Base-by-base conservation (phyloP, 2,113 vertebrate genomes). In the Coracopsis vasa region DNA sequence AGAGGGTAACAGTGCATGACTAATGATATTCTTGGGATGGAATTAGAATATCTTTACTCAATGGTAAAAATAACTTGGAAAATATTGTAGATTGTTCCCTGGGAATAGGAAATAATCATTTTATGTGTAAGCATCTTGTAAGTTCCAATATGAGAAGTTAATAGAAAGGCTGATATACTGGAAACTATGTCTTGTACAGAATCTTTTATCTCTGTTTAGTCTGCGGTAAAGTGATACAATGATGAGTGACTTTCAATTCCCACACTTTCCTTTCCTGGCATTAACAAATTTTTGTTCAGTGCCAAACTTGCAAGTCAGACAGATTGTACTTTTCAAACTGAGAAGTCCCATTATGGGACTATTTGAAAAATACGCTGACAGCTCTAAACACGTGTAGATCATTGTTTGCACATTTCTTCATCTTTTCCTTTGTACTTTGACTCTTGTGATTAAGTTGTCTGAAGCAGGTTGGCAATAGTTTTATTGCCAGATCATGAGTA, bases 211-310 rank as follows among this genome's bases (percentile, higher is more conserved):
- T 97, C 84, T 87, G 48, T 93, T 95, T 66, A 45, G 74, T 91
- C 35, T 90, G 75, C 44, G 48, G 56, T 61, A 73, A 95, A 91
- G 35, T 47, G 77, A 58, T 97, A 61, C 56, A 91, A 16, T 96
- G 94, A 97, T 80, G 64, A 95, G 96, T 94, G 95, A 69, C 81
- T 97, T 97, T 84, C 88, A 96, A 50, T 97, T 97, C 70, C n/a
- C 54, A 64, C 60, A 16, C 73, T 94, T 82, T 47, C 31, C 42
- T 66, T 95, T 83, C 48, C 88, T 96, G 91, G 66, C 71, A 90
- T 95, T 95, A 94, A 92, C 86, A 91, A 88, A 90, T 92, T 97
- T 97, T 97, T 92, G 86, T 95, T 88, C 39, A 47, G 61, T 93
- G 53, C 31, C 37, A 69, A 80, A 56, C 48, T 88, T 91, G 45